These are phyloP conservation scores for Dermatemys mawii DNA, from an alignment of 2,113 vertebrate genomes.

Conservation along the genomic window DNA sequence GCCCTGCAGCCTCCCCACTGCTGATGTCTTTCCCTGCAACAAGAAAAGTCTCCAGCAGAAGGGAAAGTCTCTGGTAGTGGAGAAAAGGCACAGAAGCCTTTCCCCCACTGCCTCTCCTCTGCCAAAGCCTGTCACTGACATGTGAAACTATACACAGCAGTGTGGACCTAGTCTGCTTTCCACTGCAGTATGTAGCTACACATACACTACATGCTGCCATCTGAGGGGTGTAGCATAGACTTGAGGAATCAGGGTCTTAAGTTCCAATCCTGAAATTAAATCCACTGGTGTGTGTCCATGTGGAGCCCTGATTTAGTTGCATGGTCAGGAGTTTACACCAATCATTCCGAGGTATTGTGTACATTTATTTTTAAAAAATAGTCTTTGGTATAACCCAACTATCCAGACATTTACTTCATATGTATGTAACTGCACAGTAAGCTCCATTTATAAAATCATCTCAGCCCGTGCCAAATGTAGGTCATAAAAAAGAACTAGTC, in stretches of 20 bases:
- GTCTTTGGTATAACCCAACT: constrained; percentile 25
- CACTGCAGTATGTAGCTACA: background rate
- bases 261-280: too few species aligned
- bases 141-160: background rate
- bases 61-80: too few species aligned
- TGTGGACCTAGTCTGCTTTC: background rate
- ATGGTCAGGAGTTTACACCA: constrained; percentile 2
- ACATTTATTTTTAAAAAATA: constrained; percentile 2
- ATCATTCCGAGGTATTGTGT: background rate
- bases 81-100: too few species aligned
- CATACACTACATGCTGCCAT: background rate
- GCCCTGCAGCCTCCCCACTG: too few species aligned
- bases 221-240: too few species aligned
- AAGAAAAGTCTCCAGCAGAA: too few species aligned
- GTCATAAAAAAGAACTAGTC: constrained; percentile 18
- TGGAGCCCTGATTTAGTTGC: background rate
- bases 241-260: too few species aligned
- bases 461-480: too few species aligned
- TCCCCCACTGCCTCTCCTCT: background rate
- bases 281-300: too few species aligned
- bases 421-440: constrained; percentile 47
- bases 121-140: background rate
- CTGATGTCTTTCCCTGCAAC: too few species aligned
- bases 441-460: background rate
- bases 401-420: constrained; percentile 10